Evolutionary conservation across 2,888 invertebrate genomes (phyloP).

Genomic region (Coelopa pilipes): DNA sequence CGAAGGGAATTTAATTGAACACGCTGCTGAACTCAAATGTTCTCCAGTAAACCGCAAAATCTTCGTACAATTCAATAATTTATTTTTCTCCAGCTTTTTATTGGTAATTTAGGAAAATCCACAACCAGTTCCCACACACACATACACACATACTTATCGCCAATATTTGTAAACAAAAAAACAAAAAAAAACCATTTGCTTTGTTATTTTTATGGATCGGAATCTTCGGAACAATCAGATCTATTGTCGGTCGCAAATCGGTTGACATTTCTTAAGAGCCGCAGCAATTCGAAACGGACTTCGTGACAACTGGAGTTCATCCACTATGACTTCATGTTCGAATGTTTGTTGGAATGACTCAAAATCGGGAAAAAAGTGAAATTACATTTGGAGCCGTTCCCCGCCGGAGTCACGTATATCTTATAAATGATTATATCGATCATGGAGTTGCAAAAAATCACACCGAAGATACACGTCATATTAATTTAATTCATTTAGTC

Average conservation of each 20-base stretch:
- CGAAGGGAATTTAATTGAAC: neutral
- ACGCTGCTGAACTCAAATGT: neutral
- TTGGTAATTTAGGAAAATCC: neutral
- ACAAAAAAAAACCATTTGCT: neutral
- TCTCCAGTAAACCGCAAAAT: neutral
- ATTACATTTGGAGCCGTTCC: neutral
- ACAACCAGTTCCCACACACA: slow-evolving; percentile 14
- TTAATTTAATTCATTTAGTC: neutral
- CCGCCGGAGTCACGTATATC: slow-evolving; percentile 21
- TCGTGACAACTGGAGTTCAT: neutral
- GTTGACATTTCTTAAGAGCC: slow-evolving; percentile 10
- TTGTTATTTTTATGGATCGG: neutral
- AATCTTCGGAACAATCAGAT: slow-evolving; percentile 16
- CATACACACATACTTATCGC: neutral
- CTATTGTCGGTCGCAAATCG: slow-evolving; percentile 16
- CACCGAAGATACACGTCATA: neutral
- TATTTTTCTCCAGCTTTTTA: too few relatives aligned
- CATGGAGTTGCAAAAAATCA: neutral
- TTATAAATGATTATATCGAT: slow-evolving; percentile 25
- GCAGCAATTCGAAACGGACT: neutral
- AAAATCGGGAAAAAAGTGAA: neutral
- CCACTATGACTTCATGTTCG: neutral
- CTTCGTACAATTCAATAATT: neutral
- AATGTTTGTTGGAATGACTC: neutral
- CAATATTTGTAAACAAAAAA: slow-evolving; percentile 4